Base-by-base conservation (phyloP, 2,113 vertebrate species). In the Rutilus rutilus region DNA sequence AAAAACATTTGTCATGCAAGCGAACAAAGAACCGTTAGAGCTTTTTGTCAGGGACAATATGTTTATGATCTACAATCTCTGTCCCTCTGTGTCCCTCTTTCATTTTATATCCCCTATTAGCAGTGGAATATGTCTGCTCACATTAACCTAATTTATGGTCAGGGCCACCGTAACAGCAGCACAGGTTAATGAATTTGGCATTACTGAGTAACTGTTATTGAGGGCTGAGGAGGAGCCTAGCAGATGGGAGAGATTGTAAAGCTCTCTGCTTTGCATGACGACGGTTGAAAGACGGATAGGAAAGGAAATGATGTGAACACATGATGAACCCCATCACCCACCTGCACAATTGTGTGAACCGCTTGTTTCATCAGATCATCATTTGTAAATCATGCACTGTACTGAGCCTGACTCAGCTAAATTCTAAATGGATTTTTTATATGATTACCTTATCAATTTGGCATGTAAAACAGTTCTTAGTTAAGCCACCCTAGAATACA, bases 111-210 rank as follows among this genome's bases (percentile, higher is more conserved):
- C 90, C 92, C 91, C 93, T 94, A 94, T 95, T 95, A 95, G 92
- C 93, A 91, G 91, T 89, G 94, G 92, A 94, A 94, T 94, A 93
- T 76, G 92, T 94, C 93, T 69, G 91, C 90, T 93, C 92, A 90
- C 94, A 94, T 95, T 95, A 94, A 93, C 92, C 91, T 93, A 94
- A 95, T 95, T 95, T 96, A 96, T 94, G 91, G 93, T 88, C 14
- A 65, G 90, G 94, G 94, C 89, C 91, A 92, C 90, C 82, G 62
- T 87, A 93, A 94, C 92, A 94, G 92, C 94, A 93, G 92, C 94
- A 96, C 94, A 95, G 96, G 97, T 98, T 99, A 98, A 99, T 96
- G 93, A 97, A 96, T 96, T 96, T 96, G 96, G 96, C 96, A 98
- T 97, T 96, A 96, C 96, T 97, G 97, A 99, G 98, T 96, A 99